Conservation (phyloP, 2,797 vertebrate genomes). For the Gambusia yucatana region DNA sequence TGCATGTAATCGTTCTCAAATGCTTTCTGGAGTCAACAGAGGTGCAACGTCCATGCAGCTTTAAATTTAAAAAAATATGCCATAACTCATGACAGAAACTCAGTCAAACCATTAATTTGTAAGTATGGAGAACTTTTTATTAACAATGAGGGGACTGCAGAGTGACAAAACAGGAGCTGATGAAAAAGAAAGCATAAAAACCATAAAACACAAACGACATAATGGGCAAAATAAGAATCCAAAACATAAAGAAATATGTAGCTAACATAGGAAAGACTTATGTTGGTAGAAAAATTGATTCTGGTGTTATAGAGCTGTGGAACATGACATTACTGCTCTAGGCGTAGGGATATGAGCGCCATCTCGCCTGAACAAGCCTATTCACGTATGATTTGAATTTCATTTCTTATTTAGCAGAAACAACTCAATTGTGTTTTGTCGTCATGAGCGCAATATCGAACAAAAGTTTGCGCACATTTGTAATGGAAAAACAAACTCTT, state of each 20-base stretch:
- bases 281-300: neutral
- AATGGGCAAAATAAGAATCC: neutral
- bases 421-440: too few species aligned
- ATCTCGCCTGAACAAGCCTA: too few species aligned
- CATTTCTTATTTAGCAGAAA: too few species aligned
- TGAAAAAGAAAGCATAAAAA: neutral
- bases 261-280: neutral
- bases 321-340: too few species aligned
- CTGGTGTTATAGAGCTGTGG: too few species aligned
- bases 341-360: too few species aligned
- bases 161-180: neutral
- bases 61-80: neutral
- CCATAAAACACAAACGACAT: neutral
- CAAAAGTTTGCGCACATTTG: too few species aligned
- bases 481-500: too few species aligned
- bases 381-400: too few species aligned
- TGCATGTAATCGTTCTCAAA: neutral
- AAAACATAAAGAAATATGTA: neutral
- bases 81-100: neutral
- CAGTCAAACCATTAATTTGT: neutral
- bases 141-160: neutral
- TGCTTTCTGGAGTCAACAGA: neutral
- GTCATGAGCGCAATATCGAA: too few species aligned
- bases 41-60: neutral
- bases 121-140: neutral